These are phyloP conservation scores for Danaus melanippus DNA, from an alignment of 1,140 invertebrate species.

Conservation along the genomic window DNA sequence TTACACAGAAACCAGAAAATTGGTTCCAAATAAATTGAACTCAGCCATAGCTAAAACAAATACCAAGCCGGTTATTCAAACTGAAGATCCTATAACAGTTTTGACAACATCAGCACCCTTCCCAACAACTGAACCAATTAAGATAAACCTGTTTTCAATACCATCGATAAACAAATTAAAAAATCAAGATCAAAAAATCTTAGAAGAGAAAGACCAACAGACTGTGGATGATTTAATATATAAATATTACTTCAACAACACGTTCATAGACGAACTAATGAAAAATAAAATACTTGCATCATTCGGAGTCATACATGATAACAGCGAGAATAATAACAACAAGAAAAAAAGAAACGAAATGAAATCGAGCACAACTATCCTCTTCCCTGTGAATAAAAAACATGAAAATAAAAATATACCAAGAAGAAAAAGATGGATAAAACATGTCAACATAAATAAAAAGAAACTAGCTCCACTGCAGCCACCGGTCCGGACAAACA, in stretches of 20 bases:
- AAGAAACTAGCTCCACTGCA: slow-evolving; percentile 11
- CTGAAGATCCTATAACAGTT: slow-evolving; percentile 13
- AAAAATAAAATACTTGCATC: slow-evolving; percentile 42
- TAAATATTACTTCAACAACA: slow-evolving; percentile 64
- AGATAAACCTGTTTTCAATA: slow-evolving; percentile 54
- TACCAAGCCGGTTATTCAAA: slow-evolving; percentile 12
- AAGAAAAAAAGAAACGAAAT: slow-evolving; percentile 45
- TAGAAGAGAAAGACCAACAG: slow-evolving; percentile 53
- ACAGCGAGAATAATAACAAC: slow-evolving; percentile 20
- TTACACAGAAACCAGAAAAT: slow-evolving; percentile 20
- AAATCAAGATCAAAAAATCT: slow-evolving; percentile 43
- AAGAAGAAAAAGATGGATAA: slow-evolving; percentile 51
- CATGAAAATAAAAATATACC: slow-evolving; percentile 12
- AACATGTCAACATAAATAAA: slow-evolving; percentile 28
- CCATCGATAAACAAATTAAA: slow-evolving; percentile 28
- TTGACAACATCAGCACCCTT: slow-evolving; percentile 19
- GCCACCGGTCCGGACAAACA: not conserved
- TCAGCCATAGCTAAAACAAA: slow-evolving; percentile 19
- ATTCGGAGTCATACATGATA: slow-evolving; percentile 17
- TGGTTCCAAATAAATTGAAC: slow-evolving; percentile 13
- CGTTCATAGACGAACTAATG: slow-evolving; percentile 53
- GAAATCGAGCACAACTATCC: slow-evolving; percentile 33
- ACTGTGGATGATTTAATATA: slow-evolving; percentile 56
- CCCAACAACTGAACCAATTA: slow-evolving; percentile 37
- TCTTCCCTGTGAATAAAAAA: slow-evolving; percentile 35